Base-by-base conservation (phyloP, 2,113 vertebrate species). In the Oreocharis arfaki region DNA sequence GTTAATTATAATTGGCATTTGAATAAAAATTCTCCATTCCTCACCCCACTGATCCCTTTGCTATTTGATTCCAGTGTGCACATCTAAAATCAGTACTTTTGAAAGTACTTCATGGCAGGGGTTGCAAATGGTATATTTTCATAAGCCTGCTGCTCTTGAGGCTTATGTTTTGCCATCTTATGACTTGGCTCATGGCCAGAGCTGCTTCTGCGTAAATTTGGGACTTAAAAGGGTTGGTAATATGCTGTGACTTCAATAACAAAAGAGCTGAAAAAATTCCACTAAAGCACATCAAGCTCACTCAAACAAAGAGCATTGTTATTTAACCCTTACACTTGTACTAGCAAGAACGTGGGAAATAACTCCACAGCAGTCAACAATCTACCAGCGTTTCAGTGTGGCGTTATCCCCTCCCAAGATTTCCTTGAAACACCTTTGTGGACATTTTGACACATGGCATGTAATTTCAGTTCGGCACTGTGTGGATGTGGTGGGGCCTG, bases 111-210 rank as follows among this genome's bases (percentile, higher is more conserved):
- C 70, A 84, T 87, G 42, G 67, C 44, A 63, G 70, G 65, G 57
- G 37, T 78, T 87, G 87, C 57, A 87, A 94, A 89, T 47, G 71
- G 68, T 75, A 3, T 78, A 89, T 90, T 94, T 95, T 92, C 80
- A 85, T 71, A 87, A 89, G 84, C 82, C 83, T 88, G 74, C 77
- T 96, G 91, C 59, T 96, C 85, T 90, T 4, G 12, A 75, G 63
- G 64, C 64, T 87, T 83, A 50, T 91, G 91, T 87, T 96, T 93
- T 97, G 79, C 86, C 87, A 84, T 74, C 74, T 88, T 84, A 84
- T 61, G 83, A 82, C 75, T 92, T 87, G 87, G 84, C 71, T 85
- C 4, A 3, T n/a, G 59, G 80, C 69, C 19, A 5, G 65, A 55
- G 89, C 83, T 56, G 65, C 79, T 91, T 89, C 60, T 91, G 79